Conservation (phyloP, 2,888 invertebrate species). For the Sepiola atlantica region DNA sequence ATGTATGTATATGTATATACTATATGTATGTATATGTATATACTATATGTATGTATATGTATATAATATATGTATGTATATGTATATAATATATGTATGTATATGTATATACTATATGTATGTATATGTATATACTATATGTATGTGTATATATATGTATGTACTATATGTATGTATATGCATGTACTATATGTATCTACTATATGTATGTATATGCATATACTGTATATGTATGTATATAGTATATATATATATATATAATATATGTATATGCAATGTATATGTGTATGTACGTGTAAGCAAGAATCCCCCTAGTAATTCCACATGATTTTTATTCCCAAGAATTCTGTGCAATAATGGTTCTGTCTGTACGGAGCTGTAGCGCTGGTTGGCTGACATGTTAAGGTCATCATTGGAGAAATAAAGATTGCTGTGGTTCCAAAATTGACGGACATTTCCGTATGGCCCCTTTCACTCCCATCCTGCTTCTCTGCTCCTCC, state of each 20-base stretch:
- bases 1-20: too few species aligned
- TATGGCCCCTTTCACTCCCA: neutral
- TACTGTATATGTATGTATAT: too few species aligned
- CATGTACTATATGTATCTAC: too few species aligned
- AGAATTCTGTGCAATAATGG: slow-evolving; percentile 44
- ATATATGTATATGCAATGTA: neutral
- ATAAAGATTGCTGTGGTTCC: slow-evolving; percentile 32
- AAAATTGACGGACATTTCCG: neutral
- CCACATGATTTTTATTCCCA: neutral
- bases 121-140: too few species aligned
- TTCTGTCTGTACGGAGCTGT: slow-evolving; percentile 35
- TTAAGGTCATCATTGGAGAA: slow-evolving; percentile 39
- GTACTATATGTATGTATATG: too few species aligned
- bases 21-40: too few species aligned
- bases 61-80: too few species aligned
- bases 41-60: too few species aligned
- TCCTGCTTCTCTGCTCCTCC: neutral
- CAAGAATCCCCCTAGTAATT: neutral
- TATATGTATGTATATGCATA: too few species aligned
- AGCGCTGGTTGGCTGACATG: slow-evolving; percentile 40
- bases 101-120: too few species aligned
- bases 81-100: too few species aligned
- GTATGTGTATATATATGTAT: too few species aligned
- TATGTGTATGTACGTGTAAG: neutral
- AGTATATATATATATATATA: neutral